A percentile compares a stretch with the other conserved stretches of the same genome.
Evolutionary conservation across 2,113 vertebrate genomes (phyloP).

Genomic region (Cepphus grylle): DNA sequence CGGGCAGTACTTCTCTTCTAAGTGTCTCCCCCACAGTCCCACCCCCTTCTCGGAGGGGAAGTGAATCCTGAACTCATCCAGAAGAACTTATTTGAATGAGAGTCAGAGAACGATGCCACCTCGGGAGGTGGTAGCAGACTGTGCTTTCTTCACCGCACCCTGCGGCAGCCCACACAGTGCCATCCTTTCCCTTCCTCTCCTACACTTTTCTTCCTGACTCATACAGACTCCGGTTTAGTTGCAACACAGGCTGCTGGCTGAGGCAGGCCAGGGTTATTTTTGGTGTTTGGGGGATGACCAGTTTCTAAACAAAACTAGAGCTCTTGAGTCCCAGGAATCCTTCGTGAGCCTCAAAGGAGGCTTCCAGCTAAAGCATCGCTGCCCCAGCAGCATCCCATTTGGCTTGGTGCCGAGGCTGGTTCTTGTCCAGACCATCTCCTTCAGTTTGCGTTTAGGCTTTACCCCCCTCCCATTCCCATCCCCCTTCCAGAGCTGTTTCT

Average conservation of each 20-base stretch:
- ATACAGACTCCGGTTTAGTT: conserved; percentile 3
- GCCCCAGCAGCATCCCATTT: neutral
- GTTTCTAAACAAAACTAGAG: neutral
- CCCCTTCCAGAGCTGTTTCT: neutral
- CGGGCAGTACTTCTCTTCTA: neutral
- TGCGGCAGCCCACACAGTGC: neutral
- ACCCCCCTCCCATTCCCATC: neutral
- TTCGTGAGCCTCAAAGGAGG: neutral
- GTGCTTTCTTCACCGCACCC: conserved; percentile 14
- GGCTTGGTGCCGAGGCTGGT: neutral
- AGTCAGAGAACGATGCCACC: neutral
- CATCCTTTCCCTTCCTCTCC: conserved; percentile 13
- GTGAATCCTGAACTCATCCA: neutral
- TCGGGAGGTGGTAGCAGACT: neutral
- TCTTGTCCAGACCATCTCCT: neutral
- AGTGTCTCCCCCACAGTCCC: neutral
- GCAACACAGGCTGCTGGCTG: conserved; percentile 25
- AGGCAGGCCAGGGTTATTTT: conserved; percentile 43
- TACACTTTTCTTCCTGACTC: conserved; percentile 49
- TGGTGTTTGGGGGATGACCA: neutral
- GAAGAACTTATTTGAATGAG: neutral
- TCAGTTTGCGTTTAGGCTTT: neutral
- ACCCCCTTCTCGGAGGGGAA: neutral
- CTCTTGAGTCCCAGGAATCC: neutral
- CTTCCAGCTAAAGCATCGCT: neutral